phyloP scores from a whole-genome alignment of 2,113 vertebrate genomes.

The Salvelinus fontinalis region DNA sequence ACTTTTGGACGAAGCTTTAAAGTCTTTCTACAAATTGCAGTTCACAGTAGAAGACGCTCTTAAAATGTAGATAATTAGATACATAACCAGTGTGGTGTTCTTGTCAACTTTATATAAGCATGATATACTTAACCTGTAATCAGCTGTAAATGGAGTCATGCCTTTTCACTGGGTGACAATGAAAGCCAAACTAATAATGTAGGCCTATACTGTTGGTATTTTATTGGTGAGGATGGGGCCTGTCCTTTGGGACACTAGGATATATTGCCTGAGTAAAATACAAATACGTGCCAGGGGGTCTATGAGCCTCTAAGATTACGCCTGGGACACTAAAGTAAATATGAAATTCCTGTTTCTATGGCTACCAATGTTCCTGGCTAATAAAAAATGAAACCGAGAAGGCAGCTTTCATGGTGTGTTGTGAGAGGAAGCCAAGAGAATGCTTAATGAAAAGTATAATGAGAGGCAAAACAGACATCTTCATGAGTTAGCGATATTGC shows the following conservation, averaged over 20 bases:
- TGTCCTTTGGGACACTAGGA: conserved; percentile 12
- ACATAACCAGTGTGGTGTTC: no score
- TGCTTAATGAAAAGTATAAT: background rate
- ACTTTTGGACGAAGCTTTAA: no score
- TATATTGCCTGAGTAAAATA: conserved; percentile 35
- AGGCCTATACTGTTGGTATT: background rate
- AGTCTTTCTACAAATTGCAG: no score
- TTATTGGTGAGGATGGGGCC: conserved; percentile 9
- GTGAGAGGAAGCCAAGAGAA: background rate
- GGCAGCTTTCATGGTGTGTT: background rate
- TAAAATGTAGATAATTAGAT: no score
- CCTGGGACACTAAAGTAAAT: conserved; percentile 45
- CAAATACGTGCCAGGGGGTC: conserved; percentile 24
- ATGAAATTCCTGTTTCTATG: conserved; percentile 63
- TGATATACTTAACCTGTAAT: no score
- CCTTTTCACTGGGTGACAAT: no score
- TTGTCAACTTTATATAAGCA: no score
- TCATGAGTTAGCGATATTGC: background rate
- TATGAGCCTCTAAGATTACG: conserved; percentile 45
- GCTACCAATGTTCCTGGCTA: conserved; percentile 55
- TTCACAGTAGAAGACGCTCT: no score
- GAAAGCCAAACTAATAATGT: background rate
- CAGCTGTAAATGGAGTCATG: no score
- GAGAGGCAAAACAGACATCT: background rate
- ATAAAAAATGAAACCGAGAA: conserved; percentile 26